These are phyloP conservation scores for Myiotriccus ornatus DNA, from an alignment of 2,797 vertebrate species.

Conservation along the genomic window DNA sequence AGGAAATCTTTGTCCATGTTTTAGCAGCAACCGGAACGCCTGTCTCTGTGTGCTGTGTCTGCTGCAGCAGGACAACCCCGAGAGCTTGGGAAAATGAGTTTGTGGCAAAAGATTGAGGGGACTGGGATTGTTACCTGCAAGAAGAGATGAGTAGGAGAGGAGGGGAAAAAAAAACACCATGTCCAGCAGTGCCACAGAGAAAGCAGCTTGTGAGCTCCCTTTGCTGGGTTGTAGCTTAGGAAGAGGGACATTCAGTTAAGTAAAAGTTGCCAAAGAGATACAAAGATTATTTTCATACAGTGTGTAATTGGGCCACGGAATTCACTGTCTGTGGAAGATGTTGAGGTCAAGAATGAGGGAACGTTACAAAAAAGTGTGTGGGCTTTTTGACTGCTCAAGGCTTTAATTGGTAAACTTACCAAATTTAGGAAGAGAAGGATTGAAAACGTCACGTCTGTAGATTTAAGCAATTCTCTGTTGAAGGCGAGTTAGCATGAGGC, in stretches of 20 bases:
- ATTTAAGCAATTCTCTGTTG: not conserved
- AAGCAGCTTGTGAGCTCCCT: not conserved
- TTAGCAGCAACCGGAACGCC: not conserved
- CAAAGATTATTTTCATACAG: not conserved
- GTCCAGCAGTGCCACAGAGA: not conserved
- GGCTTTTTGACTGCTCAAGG: not conserved
- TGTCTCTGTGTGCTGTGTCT: not conserved
- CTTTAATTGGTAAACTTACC: not conserved
- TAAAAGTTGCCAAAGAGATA: not conserved
- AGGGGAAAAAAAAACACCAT: rapidly evolving
- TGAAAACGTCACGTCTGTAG: not conserved
- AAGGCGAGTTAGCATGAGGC: not conserved
- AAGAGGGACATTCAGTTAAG: not conserved
- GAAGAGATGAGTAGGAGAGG: not conserved
- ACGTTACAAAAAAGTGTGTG: not conserved
- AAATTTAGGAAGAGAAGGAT: not conserved
- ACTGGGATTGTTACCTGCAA: not conserved
- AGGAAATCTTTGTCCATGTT: not conserved
- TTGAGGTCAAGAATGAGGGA: not conserved
- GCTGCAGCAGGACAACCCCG: not conserved
- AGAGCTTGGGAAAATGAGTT: not conserved
- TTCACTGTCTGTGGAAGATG: not conserved
- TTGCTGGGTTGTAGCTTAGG: not conserved
- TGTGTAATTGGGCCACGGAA: not conserved
- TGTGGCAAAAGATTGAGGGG: not conserved